A percentile compares a stretch with the other conserved stretches of the same genome.
These are phyloP conservation scores for Xestoiulus laeticollis DNA, from an alignment of 2,888 invertebrate genomes.

Conservation along the genomic window DNA sequence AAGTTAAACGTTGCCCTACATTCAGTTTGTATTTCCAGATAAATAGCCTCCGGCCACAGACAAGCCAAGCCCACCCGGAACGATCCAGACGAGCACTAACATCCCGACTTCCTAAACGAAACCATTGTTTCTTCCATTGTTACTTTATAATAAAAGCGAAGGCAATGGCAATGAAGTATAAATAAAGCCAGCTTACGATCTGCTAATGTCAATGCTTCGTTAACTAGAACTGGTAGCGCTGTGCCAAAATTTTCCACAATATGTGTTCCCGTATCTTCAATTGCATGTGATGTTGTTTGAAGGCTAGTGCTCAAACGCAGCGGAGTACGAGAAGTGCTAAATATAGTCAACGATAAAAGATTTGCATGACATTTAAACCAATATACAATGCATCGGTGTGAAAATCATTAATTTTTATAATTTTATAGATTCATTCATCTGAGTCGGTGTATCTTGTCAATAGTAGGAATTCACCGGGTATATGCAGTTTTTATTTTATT, in stretches of 20 bases:
- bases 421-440: no score
- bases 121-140: neutral
- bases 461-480: no score
- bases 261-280: slow-evolving; percentile 78
- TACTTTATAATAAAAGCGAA: slow-evolving; percentile 62
- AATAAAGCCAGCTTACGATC: slow-evolving; percentile 39
- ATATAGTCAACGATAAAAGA: neutral
- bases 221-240: slow-evolving; percentile 85
- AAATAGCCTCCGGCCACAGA: slow-evolving; percentile 82
- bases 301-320: neutral
- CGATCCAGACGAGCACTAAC: slow-evolving; percentile 73
- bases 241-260: slow-evolving; percentile 82
- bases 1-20: slow-evolving; percentile 46
- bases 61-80: slow-evolving; percentile 84
- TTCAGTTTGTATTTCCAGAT: slow-evolving; percentile 74
- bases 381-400: neutral
- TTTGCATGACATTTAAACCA: neutral
- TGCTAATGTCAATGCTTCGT: slow-evolving; percentile 85
- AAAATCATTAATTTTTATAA: neutral
- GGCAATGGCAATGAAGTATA: slow-evolving; percentile 62
- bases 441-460: no score
- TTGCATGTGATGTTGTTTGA: slow-evolving; percentile 69
- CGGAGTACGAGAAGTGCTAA: slow-evolving; percentile 36
- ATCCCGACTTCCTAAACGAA: slow-evolving; percentile 59
- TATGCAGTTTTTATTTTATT: no score